Conservation (phyloP, 2,797 vertebrate genomes). For the Lacerta bilineata region DNA sequence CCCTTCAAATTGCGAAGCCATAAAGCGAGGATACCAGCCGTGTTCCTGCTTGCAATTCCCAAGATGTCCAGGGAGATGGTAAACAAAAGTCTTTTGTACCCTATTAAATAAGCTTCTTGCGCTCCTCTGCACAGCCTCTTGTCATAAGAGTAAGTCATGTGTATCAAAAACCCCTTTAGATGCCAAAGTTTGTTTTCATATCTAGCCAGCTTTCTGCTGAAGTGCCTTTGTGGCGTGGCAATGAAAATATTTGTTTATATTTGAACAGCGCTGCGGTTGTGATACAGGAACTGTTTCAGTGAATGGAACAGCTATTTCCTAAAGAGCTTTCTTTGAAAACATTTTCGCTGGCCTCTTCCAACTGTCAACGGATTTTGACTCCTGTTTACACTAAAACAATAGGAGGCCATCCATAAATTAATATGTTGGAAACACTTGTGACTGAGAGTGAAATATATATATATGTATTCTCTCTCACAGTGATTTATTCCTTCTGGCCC, state of each 20-base stretch:
- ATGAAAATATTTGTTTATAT: constrained; percentile 86
- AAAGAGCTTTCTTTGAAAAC: constrained; percentile 78
- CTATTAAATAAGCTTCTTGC: constrained; percentile 84
- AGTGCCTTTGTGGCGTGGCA: constrained; percentile 81
- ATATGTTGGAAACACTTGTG: constrained; percentile 67
- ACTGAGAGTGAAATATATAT: constrained; percentile 57
- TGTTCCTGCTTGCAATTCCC: constrained; percentile 78
- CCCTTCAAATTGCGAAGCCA: constrained; percentile 68
- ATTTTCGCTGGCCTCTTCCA: constrained; percentile 73
- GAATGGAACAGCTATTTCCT: constrained; percentile 78
- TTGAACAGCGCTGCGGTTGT: constrained; percentile 76
- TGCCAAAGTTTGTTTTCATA: constrained; percentile 84
- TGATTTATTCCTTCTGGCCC: constrained; percentile 15
- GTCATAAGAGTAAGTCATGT: constrained; percentile 83
- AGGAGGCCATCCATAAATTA: constrained; percentile 79
- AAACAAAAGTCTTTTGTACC: constrained; percentile 86
- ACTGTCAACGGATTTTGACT: constrained; percentile 79
- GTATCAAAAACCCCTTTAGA: constrained; percentile 82
- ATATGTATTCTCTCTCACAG: constrained; percentile 56
- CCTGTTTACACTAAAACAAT: constrained; percentile 83
- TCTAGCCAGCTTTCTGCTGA: constrained; percentile 79
- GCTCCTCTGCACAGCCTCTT: constrained; percentile 76
- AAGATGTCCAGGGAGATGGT: constrained; percentile 80
- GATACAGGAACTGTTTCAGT: constrained; percentile 77
- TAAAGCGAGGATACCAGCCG: constrained; percentile 73